Conservation (phyloP, 2,113 vertebrate genomes). For the Anhinga anhinga region DNA sequence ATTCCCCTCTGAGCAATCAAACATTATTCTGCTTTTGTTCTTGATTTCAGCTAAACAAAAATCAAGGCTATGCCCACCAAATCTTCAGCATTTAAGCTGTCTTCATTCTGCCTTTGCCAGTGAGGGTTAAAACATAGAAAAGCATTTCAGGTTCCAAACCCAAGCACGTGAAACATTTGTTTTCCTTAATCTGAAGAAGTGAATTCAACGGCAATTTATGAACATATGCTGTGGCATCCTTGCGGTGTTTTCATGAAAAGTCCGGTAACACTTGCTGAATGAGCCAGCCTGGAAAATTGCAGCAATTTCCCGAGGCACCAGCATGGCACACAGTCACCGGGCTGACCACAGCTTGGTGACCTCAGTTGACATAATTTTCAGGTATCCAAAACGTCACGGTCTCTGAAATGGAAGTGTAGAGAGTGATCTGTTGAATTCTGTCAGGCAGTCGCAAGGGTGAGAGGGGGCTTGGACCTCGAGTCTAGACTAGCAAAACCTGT, state of each 20-base stretch:
- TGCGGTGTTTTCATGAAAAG: background rate
- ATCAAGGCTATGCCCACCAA: background rate
- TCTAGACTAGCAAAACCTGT: background rate
- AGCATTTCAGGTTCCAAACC: background rate
- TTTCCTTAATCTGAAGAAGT: background rate
- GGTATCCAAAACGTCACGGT: background rate
- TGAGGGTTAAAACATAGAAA: background rate
- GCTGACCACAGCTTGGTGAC: background rate
- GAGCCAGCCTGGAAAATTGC: background rate
- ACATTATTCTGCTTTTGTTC: background rate
- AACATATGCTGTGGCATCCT: background rate
- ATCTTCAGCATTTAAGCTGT: background rate
- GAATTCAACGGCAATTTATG: background rate
- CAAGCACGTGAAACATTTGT: background rate
- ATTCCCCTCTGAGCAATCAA: background rate
- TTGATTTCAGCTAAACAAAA: constrained; percentile 34
- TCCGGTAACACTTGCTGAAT: background rate
- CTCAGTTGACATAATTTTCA: background rate
- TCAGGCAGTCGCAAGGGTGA: background rate
- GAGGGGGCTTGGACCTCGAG: background rate
- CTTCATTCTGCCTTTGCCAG: background rate
- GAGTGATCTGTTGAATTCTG: background rate
- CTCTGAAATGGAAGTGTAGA: background rate
- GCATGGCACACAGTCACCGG: background rate
- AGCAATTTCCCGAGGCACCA: background rate